Percentiles rank a stretch among this genome's conserved stretches.
These are phyloP conservation scores for Caranx ignobilis DNA, from an alignment of 2,113 vertebrate species.

Conservation along the genomic window DNA sequence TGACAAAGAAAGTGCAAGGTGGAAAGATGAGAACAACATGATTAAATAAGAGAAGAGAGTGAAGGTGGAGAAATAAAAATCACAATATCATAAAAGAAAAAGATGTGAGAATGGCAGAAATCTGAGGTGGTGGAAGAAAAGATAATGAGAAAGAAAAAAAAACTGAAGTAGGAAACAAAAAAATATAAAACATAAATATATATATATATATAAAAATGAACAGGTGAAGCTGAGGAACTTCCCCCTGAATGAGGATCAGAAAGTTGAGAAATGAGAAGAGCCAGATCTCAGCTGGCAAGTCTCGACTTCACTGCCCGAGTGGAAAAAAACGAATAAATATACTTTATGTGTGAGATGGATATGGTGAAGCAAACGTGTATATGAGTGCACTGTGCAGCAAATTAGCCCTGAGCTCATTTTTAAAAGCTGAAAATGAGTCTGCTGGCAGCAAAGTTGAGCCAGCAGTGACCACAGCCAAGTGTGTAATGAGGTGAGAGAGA, in stretches of 20 bases:
- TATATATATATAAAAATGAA: too few species aligned
- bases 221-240: neutral
- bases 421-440: constrained; percentile 76
- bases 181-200: neutral
- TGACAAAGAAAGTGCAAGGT: too few species aligned
- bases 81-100: too few species aligned
- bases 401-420: constrained; percentile 76
- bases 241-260: neutral
- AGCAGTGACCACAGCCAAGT: constrained; percentile 72
- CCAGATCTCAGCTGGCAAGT: constrained; percentile 34
- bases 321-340: constrained; percentile 47
- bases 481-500: constrained; percentile 84
- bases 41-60: too few species aligned
- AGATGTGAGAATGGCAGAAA: too few species aligned
- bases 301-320: constrained; percentile 7
- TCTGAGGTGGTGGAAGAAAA: too few species aligned
- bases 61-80: too few species aligned
- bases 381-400: constrained; percentile 70
- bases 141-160: too few species aligned
- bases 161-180: neutral
- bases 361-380: constrained; percentile 69
- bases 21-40: neutral
- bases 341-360: constrained; percentile 58
- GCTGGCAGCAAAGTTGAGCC: constrained; percentile 78
- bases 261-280: neutral